A percentile compares a stretch with the other conserved stretches of the same genome.
Evolutionary conservation across 23 tunicate genomes (phyloP).

Genomic region (Corella eumyota): DNA sequence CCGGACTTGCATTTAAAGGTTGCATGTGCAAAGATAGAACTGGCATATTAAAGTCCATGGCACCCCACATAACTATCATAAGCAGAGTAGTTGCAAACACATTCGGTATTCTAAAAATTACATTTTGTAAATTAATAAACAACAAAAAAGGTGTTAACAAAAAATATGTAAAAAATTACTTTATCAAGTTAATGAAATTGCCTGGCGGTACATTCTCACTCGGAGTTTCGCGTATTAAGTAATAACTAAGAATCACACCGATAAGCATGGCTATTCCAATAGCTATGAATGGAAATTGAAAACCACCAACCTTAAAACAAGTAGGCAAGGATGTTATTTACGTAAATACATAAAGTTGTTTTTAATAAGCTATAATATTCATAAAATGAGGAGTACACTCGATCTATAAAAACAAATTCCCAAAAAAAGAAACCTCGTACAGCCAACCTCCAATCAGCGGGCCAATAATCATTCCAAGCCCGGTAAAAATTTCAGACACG

Average conservation of each 20-base stretch:
- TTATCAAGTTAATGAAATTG: constrained; percentile 3
- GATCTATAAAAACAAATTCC: no score
- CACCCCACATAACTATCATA: constrained; percentile 34
- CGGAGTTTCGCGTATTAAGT: not conserved
- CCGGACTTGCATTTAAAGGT: constrained; percentile 13
- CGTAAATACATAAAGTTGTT: no score
- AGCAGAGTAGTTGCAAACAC: constrained; percentile 8
- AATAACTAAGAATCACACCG: constrained; percentile 10
- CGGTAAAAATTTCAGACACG: constrained; percentile 29
- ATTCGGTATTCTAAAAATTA: constrained; percentile 15
- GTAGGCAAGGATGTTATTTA: no score
- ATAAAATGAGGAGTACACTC: no score
- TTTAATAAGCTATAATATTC: no score
- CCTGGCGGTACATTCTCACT: not conserved
- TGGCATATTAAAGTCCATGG: constrained; percentile 67
- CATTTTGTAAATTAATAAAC: not conserved
- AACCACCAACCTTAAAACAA: constrained; percentile 27
- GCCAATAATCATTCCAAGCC: constrained; percentile 56
- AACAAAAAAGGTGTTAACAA: not conserved
- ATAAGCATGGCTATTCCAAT: constrained; percentile 16
- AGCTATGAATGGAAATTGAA: constrained; percentile 36
- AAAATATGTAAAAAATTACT: not conserved
- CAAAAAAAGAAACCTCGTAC: no score
- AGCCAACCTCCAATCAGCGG: constrained; percentile 43
- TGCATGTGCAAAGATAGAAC: constrained; percentile 22